Evolutionary conservation across 2,113 vertebrate species (phyloP), one percentile per base, ranked within the genome.

Genomic region (Chloroceryle aenea): DNA sequence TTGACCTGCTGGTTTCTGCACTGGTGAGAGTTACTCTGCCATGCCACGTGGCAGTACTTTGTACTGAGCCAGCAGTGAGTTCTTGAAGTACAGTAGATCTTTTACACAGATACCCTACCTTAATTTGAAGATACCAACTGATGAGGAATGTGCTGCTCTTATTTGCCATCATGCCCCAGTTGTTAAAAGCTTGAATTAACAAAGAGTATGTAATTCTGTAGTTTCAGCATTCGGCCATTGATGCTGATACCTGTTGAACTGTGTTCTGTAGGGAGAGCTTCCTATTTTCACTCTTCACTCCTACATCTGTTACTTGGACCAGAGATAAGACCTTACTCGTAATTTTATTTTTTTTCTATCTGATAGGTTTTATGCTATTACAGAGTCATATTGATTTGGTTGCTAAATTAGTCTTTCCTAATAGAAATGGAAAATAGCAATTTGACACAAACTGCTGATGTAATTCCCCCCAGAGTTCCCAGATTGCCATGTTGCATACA

Each of bases 351-450:
- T 73, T 73, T 62, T 58, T 48, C 16, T 52, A 52, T 52, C 45
- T 4, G 0, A 47, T 56, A 58, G 40, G 43, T 84, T 83, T 83
- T 77, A 77, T 85, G 78, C 53, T 61, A 21, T 84, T 62, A 45
- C 43, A 30, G 29, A 71, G 7, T 90, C 63, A 36, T 83, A 77
- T 77, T 91, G 76, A 95, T 91, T 90, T 80, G 67, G 66, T 69
- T 86, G 75, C 82, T 91, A 71, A 88, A 95, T 93, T 93, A 90
- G 90, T 95, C 79, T 45, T 86, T 93, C 78, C 58, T 86, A 95
- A 73, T 25, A 80, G 79, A 79, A 94, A 91, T 71, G 55, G 76
- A 56, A 94, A 90, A 87, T 25, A 89, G 63, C 84, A 92, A 80
- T 53, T 63, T 85, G 77, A 89, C 91, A 78, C 67, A 64, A 89